Evolutionary conservation across 2,888 invertebrate genomes (phyloP).

Genomic region (Spilosoma lubricipeda): DNA sequence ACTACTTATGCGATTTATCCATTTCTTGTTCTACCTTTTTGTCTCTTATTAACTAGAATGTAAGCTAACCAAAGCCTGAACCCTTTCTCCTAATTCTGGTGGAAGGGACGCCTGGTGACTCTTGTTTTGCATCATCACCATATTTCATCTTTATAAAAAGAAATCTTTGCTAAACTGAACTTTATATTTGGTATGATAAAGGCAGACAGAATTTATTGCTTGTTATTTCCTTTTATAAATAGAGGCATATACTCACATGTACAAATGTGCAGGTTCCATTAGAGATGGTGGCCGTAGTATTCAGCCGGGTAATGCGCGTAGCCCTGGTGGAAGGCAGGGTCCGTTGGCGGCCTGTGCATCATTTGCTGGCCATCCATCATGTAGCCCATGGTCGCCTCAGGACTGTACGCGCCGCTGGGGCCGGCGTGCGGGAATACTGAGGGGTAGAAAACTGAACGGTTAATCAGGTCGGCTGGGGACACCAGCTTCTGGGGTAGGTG

Average conservation of each 20-base stretch:
- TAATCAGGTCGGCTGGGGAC: constrained; percentile 75
- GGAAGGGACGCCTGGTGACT: too few relatives aligned
- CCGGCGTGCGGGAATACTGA: constrained; percentile 97
- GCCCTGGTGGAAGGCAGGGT: constrained; percentile 97
- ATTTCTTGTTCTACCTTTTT: not conserved
- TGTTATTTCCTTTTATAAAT: not conserved
- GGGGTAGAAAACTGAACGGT: constrained; percentile 82
- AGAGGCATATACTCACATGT: constrained; percentile 73
- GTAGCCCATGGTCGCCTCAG: constrained; percentile 98
- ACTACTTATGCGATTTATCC: constrained; percentile 46
- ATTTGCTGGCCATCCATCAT: constrained; percentile 99
- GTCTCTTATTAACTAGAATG: too few relatives aligned
- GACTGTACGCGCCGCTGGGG: constrained; percentile 98
- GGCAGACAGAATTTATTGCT: not conserved
- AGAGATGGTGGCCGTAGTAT: constrained; percentile 98
- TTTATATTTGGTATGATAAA: not conserved
- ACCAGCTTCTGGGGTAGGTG: constrained; percentile 29
- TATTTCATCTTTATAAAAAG: too few relatives aligned
- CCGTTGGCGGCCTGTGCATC: constrained; percentile 98
- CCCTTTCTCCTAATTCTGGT: too few relatives aligned
- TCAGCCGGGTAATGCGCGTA: constrained; percentile 96
- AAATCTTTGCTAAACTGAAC: too few relatives aligned
- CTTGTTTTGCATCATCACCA: too few relatives aligned
- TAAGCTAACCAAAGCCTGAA: too few relatives aligned
- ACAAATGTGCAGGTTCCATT: constrained; percentile 82